Evolutionary conservation across 2,797 vertebrate species (phyloP).

Genomic region (Scarus forsteni): DNA sequence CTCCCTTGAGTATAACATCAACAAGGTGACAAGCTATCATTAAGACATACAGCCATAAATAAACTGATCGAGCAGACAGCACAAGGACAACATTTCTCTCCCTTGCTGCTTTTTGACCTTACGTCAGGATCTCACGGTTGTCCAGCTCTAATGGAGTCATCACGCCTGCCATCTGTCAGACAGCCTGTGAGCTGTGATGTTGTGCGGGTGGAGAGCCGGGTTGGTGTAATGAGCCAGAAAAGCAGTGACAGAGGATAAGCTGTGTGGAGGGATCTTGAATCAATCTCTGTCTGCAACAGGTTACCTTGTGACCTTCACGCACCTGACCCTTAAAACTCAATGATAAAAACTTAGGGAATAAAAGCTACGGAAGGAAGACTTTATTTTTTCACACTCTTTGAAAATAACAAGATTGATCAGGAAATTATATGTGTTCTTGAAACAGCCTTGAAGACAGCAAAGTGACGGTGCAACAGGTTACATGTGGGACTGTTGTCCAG

Average conservation of each 20-base stretch:
- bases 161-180: constrained; percentile 32
- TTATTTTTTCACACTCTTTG: neutral
- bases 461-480: too few relatives aligned
- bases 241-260: constrained; percentile 13
- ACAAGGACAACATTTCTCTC: neutral
- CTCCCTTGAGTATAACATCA: neutral
- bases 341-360: neutral
- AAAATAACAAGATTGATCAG: too few relatives aligned
- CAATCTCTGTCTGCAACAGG: constrained; percentile 35
- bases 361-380: neutral
- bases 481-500: too few relatives aligned
- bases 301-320: constrained; percentile 21
- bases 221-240: constrained; percentile 45
- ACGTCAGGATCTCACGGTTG: neutral
- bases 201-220: neutral
- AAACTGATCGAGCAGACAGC: neutral
- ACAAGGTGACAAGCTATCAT: neutral
- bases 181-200: constrained; percentile 20
- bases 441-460: too few relatives aligned
- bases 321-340: neutral
- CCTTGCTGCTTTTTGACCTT: constrained; percentile 18
- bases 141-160: constrained; percentile 36
- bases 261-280: constrained; percentile 21
- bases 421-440: too few relatives aligned
- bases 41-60: neutral